phyloP scores from a whole-genome alignment of 1,140 invertebrate genomes.

The Camponotus floridanus region DNA sequence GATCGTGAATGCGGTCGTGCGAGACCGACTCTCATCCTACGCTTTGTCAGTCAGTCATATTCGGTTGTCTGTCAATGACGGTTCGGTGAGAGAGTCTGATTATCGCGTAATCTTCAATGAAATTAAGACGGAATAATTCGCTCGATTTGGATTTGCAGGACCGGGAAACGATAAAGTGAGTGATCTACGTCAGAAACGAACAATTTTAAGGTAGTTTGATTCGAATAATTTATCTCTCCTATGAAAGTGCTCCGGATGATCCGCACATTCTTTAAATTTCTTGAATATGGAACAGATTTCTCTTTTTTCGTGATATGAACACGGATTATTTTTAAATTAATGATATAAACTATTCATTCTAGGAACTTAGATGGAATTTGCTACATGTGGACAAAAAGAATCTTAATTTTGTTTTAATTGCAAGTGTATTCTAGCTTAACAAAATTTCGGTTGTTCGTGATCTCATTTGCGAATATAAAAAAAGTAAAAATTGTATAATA shows the following conservation, averaged over 20 bases:
- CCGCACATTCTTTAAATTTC: neutral
- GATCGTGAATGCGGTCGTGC: neutral
- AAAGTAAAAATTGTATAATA: neutral
- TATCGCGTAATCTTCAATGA: constrained; percentile 3
- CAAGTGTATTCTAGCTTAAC: too few relatives aligned
- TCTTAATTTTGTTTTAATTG: neutral
- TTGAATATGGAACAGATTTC: neutral
- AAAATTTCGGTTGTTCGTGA: neutral
- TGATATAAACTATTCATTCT: neutral
- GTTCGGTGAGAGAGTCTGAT: neutral
- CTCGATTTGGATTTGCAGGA: neutral
- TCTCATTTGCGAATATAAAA: neutral
- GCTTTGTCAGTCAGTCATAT: constrained; percentile 42
- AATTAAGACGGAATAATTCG: constrained; percentile 16
- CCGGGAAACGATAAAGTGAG: neutral
- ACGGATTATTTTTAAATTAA: neutral
- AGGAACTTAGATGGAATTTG: neutral
- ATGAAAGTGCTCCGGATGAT: neutral
- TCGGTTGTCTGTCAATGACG: neutral
- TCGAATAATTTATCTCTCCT: neutral
- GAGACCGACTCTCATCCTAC: neutral
- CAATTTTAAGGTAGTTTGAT: neutral
- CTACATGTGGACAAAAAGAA: neutral
- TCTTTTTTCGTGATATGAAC: neutral
- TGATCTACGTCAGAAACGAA: neutral